Conservation (phyloP, 2,888 invertebrate species). For the Noctua janthe region DNA sequence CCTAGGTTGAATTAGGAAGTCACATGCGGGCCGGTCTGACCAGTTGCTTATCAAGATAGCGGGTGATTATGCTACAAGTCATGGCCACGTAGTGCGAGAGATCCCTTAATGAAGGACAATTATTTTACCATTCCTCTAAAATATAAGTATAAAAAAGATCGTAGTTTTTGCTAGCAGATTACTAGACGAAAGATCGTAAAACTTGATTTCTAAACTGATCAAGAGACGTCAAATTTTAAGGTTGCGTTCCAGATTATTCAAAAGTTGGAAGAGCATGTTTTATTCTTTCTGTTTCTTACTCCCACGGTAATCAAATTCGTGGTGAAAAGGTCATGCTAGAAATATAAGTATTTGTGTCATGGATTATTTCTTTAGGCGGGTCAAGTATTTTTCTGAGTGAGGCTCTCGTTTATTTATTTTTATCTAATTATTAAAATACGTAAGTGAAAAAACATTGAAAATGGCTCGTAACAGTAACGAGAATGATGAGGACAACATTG, state of each 20-base stretch:
- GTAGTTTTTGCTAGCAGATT: background rate
- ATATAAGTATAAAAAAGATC: background rate
- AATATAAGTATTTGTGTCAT: accelerated
- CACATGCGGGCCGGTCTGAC: too few species aligned
- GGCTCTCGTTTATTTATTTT: conserved; percentile 34
- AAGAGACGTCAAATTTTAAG: background rate
- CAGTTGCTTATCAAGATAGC: too few species aligned
- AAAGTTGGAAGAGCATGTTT: accelerated
- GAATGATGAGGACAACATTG: conserved; percentile 80
- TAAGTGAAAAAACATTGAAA: conserved; percentile 34
- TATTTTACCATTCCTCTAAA: too few species aligned
- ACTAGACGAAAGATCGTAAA: background rate
- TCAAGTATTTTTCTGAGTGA: conserved; percentile 31
- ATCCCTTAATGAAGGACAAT: too few species aligned
- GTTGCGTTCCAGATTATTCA: conserved; percentile 19
- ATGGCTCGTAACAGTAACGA: conserved; percentile 82
- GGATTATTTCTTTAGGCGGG: conserved; percentile 32
- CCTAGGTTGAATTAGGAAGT: too few species aligned
- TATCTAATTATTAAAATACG: conserved; percentile 38
- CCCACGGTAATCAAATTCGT: background rate
- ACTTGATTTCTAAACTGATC: conserved; percentile 27
- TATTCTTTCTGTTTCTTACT: background rate
- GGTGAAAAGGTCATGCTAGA: conserved; percentile 5
- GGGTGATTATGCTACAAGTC: too few species aligned
- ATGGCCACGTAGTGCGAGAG: too few species aligned